phyloP scores from a whole-genome alignment of 1,140 invertebrate genomes.

The Cherax destructor region DNA sequence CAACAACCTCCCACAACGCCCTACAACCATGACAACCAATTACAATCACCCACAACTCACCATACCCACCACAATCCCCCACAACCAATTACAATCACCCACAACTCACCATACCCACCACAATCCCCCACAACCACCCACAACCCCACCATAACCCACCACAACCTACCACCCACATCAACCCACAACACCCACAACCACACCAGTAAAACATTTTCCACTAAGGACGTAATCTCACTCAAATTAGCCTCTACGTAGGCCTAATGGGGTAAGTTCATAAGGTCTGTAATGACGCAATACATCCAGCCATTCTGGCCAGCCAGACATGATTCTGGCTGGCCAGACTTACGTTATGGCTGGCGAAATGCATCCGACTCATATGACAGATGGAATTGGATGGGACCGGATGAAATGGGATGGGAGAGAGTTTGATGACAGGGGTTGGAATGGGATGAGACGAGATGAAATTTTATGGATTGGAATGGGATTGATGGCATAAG shows the following conservation, averaged over 20 bases:
- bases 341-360: neutral
- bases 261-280: neutral
- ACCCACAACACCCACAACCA: neutral
- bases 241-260: neutral
- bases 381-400: no score
- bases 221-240: constrained; percentile 14
- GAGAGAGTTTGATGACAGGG: no score
- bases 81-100: neutral
- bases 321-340: neutral
- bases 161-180: neutral
- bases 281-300: neutral
- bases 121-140: neutral
- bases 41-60: neutral
- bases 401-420: no score
- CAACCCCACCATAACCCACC: neutral
- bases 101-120: neutral
- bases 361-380: no score
- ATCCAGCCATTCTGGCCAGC: neutral
- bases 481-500: no score
- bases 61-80: neutral
- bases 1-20: neutral
- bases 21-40: neutral
- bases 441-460: no score
- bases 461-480: no score
- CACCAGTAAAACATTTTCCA: neutral